phyloP scores from a whole-genome alignment of 2,113 vertebrate species.

The Pluvialis apricaria region DNA sequence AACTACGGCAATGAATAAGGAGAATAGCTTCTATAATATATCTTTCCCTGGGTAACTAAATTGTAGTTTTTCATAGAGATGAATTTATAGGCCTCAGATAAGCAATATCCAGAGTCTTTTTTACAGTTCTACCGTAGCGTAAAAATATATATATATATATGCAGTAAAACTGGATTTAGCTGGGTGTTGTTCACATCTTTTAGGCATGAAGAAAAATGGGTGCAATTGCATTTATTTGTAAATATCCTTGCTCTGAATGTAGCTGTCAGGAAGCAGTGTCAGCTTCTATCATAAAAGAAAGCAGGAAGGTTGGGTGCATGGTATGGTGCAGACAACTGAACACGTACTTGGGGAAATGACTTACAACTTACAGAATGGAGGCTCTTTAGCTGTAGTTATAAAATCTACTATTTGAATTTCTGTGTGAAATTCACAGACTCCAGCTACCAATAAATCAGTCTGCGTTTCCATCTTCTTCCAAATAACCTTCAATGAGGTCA shows the following conservation, averaged over 20 bases:
- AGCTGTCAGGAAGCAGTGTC: background rate
- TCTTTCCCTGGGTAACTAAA: background rate
- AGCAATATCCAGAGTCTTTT: background rate
- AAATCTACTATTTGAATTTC: background rate
- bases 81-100: background rate
- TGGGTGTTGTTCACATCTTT: background rate
- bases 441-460: constrained; percentile 28
- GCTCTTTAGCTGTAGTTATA: background rate
- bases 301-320: background rate
- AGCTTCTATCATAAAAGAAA: background rate
- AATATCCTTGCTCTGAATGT: background rate
- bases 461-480: constrained; percentile 27
- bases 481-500: constrained; percentile 21
- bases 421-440: background rate
- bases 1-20: background rate
- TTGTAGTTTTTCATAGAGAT: background rate
- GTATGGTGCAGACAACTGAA: background rate
- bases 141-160: background rate
- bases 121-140: background rate
- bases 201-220: background rate
- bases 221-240: background rate
- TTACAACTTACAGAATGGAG: background rate
- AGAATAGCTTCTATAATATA: background rate
- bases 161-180: background rate
- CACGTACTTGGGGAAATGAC: background rate